These are phyloP conservation scores for Iphiclides podalirius DNA, from an alignment of 2,888 invertebrate genomes.

Conservation along the genomic window DNA sequence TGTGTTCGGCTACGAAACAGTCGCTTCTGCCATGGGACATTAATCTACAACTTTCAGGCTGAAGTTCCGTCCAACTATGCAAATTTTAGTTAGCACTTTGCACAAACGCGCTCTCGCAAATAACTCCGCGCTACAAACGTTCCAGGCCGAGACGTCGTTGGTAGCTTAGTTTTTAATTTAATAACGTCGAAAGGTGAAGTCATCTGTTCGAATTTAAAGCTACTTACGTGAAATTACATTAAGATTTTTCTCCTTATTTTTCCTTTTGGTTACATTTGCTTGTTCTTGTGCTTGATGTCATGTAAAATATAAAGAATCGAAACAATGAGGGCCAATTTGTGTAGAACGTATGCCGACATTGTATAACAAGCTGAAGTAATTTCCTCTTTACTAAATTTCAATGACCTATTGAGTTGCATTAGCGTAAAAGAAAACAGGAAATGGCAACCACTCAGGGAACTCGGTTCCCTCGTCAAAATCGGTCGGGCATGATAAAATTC, in stretches of 20 bases:
- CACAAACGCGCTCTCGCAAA: slow-evolving; percentile 53
- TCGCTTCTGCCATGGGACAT: slow-evolving; percentile 37
- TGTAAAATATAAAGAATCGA: no score
- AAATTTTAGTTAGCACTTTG: slow-evolving; percentile 66
- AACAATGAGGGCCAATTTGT: no score
- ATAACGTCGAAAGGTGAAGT: slow-evolving; percentile 13
- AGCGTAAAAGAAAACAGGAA: slow-evolving; percentile 7
- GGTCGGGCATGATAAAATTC: slow-evolving; percentile 14
- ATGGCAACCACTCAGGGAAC: background rate
- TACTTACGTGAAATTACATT: background rate
- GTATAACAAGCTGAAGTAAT: no score
- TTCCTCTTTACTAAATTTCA: background rate
- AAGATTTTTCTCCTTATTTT: no score
- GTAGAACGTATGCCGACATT: no score
- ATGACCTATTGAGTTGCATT: slow-evolving; percentile 1
- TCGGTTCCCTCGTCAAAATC: slow-evolving; percentile 8
- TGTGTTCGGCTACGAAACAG: slow-evolving; percentile 36
- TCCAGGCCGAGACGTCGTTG: slow-evolving; percentile 17
- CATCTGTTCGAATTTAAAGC: background rate
- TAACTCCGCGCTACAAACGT: slow-evolving; percentile 35
- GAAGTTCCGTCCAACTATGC: slow-evolving; percentile 62
- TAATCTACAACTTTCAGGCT: slow-evolving; percentile 48
- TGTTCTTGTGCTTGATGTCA: no score
- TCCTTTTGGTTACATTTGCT: no score
- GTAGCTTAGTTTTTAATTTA: slow-evolving; percentile 18